Percentiles rank a stretch among this genome's conserved stretches.
phyloP scores from a whole-genome alignment of 2,113 vertebrate genomes.

The Struthidea cinerea region DNA sequence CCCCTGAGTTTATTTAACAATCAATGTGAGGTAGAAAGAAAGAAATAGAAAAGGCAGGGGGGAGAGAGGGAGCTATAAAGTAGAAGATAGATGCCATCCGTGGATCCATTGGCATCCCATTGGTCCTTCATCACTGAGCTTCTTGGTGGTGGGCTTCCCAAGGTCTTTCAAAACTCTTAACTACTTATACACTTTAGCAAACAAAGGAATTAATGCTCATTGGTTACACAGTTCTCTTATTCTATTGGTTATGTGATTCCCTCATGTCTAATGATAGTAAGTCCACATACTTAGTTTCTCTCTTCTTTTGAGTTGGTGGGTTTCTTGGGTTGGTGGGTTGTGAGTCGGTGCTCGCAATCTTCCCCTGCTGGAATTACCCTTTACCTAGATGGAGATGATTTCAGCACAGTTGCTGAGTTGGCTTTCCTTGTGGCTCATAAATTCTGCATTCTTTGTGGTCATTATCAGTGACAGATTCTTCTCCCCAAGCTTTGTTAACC shows the following conservation, averaged over 20 bases:
- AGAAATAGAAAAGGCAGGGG: not conserved
- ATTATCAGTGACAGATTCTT: not conserved
- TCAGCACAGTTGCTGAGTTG: not conserved
- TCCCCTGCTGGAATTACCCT: not conserved
- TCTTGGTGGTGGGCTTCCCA: not conserved
- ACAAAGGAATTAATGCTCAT: not conserved
- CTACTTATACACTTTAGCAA: not conserved
- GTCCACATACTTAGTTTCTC: not conserved
- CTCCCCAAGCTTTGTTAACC: not conserved
- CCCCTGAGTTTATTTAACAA: not conserved
- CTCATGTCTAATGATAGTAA: not conserved
- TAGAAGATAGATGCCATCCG: accelerated
- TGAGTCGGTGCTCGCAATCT: accelerated
- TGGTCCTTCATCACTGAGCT: not conserved
- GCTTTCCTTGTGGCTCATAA: not conserved
- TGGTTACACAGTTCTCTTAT: not conserved
- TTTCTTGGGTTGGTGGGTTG: not conserved
- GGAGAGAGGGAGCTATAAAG: not conserved
- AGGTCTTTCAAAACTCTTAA: not conserved
- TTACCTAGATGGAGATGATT: not conserved
- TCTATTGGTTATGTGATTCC: not conserved
- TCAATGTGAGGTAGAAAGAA: no score
- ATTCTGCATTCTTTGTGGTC: not conserved
- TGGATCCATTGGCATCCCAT: accelerated
- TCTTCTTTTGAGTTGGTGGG: not conserved